phyloP scores from a whole-genome alignment of 2,797 vertebrate genomes.

The Takifugu ocellatus region DNA sequence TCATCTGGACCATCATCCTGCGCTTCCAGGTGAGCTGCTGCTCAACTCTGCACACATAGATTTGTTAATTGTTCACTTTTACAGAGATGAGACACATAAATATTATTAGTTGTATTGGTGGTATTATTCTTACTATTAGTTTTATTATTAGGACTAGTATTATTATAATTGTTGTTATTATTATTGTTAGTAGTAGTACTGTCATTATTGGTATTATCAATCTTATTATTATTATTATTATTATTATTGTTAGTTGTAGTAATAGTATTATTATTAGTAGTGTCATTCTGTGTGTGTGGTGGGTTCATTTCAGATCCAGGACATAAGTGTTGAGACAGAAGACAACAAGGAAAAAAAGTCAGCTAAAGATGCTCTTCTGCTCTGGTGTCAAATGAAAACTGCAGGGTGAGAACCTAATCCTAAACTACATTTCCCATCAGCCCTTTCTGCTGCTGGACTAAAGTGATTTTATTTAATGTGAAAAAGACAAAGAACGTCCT shows the following conservation, averaged over 20 bases:
- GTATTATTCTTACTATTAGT: too few species aligned
- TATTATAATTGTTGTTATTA: too few species aligned
- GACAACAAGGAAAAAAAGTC: conserved; percentile 99
- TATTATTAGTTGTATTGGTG: too few species aligned
- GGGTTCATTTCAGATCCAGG: conserved; percentile 84
- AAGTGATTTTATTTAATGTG: not conserved
- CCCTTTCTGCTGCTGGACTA: not conserved
- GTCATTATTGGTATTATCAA: too few species aligned
- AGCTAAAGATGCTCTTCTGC: conserved; percentile 94
- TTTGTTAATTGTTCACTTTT: too few species aligned
- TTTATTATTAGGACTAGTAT: too few species aligned
- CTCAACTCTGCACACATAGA: too few species aligned
- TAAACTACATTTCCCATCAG: conserved; percentile 19
- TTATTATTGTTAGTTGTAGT: too few species aligned
- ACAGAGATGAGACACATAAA: too few species aligned
- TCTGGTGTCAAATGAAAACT: conserved; percentile 99
- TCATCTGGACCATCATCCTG: conserved; percentile 98
- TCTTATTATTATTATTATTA: too few species aligned
- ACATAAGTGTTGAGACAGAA: conserved; percentile 97
- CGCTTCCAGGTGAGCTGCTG: conserved; percentile 79
- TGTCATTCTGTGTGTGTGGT: not conserved
- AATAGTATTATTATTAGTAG: too few species aligned
- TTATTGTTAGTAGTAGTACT: too few species aligned
- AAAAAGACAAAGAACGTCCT: not conserved
- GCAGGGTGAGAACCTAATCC: conserved; percentile 82